phyloP scores from a whole-genome alignment of 2,797 vertebrate species.

The Amphiprion clarkii region DNA sequence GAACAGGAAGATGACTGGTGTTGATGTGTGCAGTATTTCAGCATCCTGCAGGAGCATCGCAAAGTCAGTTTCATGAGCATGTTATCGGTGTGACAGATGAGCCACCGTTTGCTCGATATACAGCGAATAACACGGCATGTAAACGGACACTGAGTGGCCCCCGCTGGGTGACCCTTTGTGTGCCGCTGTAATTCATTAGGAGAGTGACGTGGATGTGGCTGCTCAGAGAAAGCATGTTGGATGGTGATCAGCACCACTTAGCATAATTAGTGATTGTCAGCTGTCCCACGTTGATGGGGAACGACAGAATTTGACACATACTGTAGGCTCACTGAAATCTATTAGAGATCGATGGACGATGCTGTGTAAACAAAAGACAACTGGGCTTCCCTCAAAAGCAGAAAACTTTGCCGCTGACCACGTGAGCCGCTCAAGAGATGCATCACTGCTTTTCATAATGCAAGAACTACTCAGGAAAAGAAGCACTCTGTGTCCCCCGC shows the following conservation, averaged over 20 bases:
- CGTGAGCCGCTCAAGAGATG: conserved; percentile 7
- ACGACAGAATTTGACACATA: conserved; percentile 35
- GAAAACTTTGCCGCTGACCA: not conserved
- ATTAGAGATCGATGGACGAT: not conserved
- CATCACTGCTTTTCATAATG: conserved; percentile 22
- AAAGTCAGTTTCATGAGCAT: conserved; percentile 12
- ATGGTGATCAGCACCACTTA: conserved; percentile 75
- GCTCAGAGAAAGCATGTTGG: conserved; percentile 72
- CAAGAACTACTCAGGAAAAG: conserved; percentile 9
- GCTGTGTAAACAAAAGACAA: conserved; percentile 11
- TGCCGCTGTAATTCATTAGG: conserved; percentile 70
- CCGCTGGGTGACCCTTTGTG: conserved; percentile 65
- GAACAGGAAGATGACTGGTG: conserved; percentile 42
- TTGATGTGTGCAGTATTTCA: conserved; percentile 35
- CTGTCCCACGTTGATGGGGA: conserved; percentile 40
- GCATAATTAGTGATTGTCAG: conserved; percentile 76
- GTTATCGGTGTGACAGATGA: conserved; percentile 35
- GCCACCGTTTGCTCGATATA: conserved; percentile 23
- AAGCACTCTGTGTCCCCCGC: not conserved
- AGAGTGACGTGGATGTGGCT: conserved; percentile 65
- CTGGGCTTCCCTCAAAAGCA: conserved; percentile 1
- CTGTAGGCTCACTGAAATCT: not conserved
- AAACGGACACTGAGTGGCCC: conserved; percentile 63
- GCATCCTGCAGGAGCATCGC: not conserved
- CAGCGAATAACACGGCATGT: conserved; percentile 46